Base-by-base conservation (phyloP, 1,140 invertebrate genomes). In the Diprion similis region DNA sequence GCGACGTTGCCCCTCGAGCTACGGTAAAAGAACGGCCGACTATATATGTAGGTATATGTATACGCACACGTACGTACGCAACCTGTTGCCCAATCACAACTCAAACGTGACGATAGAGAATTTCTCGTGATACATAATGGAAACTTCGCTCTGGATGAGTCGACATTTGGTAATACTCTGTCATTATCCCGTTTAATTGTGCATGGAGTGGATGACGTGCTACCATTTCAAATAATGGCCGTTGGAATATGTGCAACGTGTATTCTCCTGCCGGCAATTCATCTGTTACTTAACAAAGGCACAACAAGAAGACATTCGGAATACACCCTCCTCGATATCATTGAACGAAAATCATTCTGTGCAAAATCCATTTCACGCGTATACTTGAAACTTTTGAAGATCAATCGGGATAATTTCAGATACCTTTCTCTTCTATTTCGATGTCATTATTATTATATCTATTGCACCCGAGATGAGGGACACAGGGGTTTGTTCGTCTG, bases 111-210 rank as follows among this genome's bases (percentile, higher is more conserved):
- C 51, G 51, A 59, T 59, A 59, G 51, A 13, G 51, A 59, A 59
- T 59, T 59, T 59, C 11, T 59, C n/a, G 51, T 17, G 51, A 59
- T 59, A 59, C 51, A 59, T 59, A 59, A 59, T 59, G 51, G 51
- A 59, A 59, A 59, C 51, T 59, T 59, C 51, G 51, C 51, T 59
- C 51, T 59, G 51, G 51, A 59, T 59, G 51, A 59, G 51, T 59
- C 51, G 51, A 59, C 51, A 59, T 59, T 59, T 59, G 51, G 51
- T 59, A 59, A 59, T 17, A 59, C 51, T 15, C 51, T 59, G 51
- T 17, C 51, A 59, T 59, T 59, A 59, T 59, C 51, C n/a, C n/a
- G 51, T 59, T 59, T 59, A 59, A 59, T 59, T 59, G 51, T 59
- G 51, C 51, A 59, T 59, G 51, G 51, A 59, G 51, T 59, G n/a